Base-by-base conservation (phyloP, 1,140 invertebrate species). In the Drosophila mauritiana region DNA sequence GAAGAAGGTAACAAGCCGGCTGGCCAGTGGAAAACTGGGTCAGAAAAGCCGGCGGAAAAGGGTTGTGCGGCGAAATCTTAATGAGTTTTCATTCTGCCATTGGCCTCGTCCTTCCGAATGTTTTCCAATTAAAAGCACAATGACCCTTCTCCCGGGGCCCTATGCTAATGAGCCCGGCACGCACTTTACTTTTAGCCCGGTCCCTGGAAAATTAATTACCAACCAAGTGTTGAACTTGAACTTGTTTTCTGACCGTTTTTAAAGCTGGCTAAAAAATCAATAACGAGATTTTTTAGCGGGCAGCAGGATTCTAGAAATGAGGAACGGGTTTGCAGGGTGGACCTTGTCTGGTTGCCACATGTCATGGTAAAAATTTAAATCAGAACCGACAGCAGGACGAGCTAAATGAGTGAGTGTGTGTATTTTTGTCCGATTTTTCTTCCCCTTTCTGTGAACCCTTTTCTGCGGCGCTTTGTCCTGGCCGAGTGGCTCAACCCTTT, bases 51-150 rank as follows among this genome's bases (percentile, higher is more conserved):
- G 45, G 43, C 36, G 45, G 5, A 12, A 46, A 78, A 74, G 83
- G 79, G 77, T 81, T 78, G 65, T 48, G 45, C 43, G 52, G 48
- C 20, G 12, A 59, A 73, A 83, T 88, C 83, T 88, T 88, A 88
- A 88, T 88, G 83, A 88, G 83, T 89, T 88, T 88, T 65, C 55
- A 52, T 59, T 61, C 58, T 40, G 64, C 62, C 57, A 74, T 27
- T 40, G 58, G 43, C 15, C 51, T 34, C 43, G 37, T 31, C 46
- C 37, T 70, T 61, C 12, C 52, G 27, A 70, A 57, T 57, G 67
- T 55, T 79, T 83, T 83, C 62, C 88, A 86, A 86, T 86, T 86
- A 86, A 86, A 83, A 88, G 83, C 84, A 88, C 83, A 89, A 88
- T 88, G 83, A 88, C 51, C 73, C 82, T 80, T 86, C 78, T 70